Base-by-base conservation (phyloP, 2,888 invertebrate genomes). In the Acanthococcus lagerstroemiae region DNA sequence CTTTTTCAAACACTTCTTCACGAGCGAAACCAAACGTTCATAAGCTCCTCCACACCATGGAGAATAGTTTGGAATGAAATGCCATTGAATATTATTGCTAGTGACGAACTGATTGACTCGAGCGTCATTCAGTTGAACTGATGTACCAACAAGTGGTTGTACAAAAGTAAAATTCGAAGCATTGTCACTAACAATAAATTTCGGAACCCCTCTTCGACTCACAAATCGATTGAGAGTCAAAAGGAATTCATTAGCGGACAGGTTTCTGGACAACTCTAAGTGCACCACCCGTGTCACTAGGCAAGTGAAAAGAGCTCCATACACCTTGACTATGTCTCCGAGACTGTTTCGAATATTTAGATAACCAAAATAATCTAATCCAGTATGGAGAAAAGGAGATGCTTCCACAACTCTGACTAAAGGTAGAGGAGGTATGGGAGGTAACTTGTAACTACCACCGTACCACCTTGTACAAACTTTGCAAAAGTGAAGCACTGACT, bases 221-320 rank as follows among this genome's bases (percentile, higher is more conserved):
- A n/a, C n/a, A n/a, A n/a, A n/a, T n/a, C n/a, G n/a, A n/a, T n/a
- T n/a, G n/a, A 57, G 15, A 5, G 44, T 19, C 7, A 9, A 12
- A 15, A 57, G 21, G 22, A 57, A 57, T 44, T 57, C 21, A n/a
- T 9, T 5, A 15, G 37, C 57, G 12, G 44, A 44, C 5, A 44
- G n/a, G n/a, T 57, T 21, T 19, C 12, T 19, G 4, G 22, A 37
- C 2, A 37, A 19, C 17, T 57, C 57, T 4, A 57, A 12, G 21
- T 57, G 57, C 17, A 57, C 37, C 4, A 27, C 44, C 7, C 57
- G 37, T 26, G 57, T 57, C 3, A 57, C 44, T 44, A 57, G 12
- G 24, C 57, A 57, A 15, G 44, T 37, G 37, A 57, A 44, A 2
- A 57, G 44, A 2, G 12, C 7, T 21, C 25, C 57, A 44, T 57